These are phyloP conservation scores for Petrolisthes manimaculis DNA, from an alignment of 2,888 invertebrate genomes.

Conservation along the genomic window DNA sequence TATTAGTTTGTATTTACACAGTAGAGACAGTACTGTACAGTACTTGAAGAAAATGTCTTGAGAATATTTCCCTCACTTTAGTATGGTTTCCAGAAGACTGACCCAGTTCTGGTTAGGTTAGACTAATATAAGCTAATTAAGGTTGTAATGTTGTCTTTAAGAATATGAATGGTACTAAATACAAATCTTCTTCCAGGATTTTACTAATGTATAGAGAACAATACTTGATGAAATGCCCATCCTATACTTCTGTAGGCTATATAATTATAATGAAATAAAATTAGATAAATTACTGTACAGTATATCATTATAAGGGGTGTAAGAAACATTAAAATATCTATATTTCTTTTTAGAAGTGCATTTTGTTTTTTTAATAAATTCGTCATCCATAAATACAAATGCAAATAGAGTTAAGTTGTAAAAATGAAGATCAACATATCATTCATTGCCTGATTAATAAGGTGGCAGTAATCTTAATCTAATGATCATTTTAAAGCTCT, in stretches of 20 bases:
- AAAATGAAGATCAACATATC: too few relatives aligned
- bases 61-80: background rate
- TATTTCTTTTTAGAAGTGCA: too few relatives aligned
- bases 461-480: too few relatives aligned
- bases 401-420: background rate
- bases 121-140: background rate
- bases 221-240: background rate
- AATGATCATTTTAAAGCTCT: too few relatives aligned
- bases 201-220: background rate
- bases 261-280: background rate
- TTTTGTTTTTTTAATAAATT: too few relatives aligned
- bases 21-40: background rate
- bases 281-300: background rate
- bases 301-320: background rate
- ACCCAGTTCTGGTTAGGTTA: too few relatives aligned
- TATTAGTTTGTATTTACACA: background rate
- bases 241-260: background rate
- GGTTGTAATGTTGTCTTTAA: background rate
- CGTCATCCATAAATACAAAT: background rate
- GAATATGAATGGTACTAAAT: background rate
- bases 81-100: background rate
- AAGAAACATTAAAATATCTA: too few relatives aligned
- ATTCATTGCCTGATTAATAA: too few relatives aligned
- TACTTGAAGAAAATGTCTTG: background rate
- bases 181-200: background rate